These are phyloP conservation scores for Sciurus carolinensis DNA, from an alignment of 2,797 vertebrate genomes.

Conservation along the genomic window DNA sequence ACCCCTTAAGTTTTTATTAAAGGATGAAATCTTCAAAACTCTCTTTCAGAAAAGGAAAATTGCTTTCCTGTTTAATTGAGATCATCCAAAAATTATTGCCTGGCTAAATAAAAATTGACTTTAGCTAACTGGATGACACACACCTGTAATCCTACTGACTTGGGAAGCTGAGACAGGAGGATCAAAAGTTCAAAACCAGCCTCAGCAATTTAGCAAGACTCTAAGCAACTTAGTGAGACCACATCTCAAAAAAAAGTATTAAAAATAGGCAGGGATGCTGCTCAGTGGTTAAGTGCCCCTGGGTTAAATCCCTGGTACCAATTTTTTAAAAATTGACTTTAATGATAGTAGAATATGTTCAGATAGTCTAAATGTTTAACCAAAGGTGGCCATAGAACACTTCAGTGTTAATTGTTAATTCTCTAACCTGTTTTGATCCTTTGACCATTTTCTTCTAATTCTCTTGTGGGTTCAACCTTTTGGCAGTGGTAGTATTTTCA, in stretches of 20 bases:
- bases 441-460: background rate
- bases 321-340: background rate
- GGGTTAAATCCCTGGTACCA: too few species aligned
- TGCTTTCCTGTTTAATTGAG: slow-evolving; percentile 29
- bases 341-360: background rate
- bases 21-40: slow-evolving; percentile 6
- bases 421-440: background rate
- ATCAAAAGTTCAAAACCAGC: too few species aligned
- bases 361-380: background rate
- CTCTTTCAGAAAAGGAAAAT: slow-evolving; percentile 5
- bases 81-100: background rate
- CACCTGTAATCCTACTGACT: too few species aligned
- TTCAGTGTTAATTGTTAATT: slow-evolving; percentile 32
- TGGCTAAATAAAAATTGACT: background rate
- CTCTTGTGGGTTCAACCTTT: background rate
- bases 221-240: too few species aligned
- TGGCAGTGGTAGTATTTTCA: slow-evolving; percentile 28
- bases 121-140: background rate
- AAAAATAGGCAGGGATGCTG: too few species aligned
- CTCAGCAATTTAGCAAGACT: too few species aligned
- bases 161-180: too few species aligned
- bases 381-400: background rate
- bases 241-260: too few species aligned
- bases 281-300: too few species aligned
- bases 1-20: slow-evolving; percentile 38